Base-by-base conservation (phyloP, 2,888 invertebrate genomes). In the Mesochorus sp. region DNA sequence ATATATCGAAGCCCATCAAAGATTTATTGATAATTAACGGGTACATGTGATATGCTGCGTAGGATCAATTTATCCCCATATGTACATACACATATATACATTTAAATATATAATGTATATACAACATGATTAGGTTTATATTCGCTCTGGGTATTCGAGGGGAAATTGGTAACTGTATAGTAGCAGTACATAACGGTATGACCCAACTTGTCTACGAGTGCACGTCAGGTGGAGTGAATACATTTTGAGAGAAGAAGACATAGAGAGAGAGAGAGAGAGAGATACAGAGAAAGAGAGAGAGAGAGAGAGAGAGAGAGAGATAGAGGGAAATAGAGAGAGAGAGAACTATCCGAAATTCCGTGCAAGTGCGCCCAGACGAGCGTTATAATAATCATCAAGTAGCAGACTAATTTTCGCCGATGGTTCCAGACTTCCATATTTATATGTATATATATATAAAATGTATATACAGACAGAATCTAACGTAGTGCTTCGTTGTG, bases 341-440 rank as follows among this genome's bases (percentile, higher is more conserved):
- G 51, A 37, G 21, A 28, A 3, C 5, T 34, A 47, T 55, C 47
- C 34, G 42, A 53, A 24, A 53, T 53, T 28, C 53, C 53, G 28
- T 31, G 4, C 14, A 17, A 31, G 12, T 61, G 26, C 24, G 19
- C 12, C 31, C 55, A 44, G 67, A 53, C 28, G 68, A 55, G 47
- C 57, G 14, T 44, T 28, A 57, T 47, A 68, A 68, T 57, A 57
- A 68, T 68, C 47, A 68, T 68, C 68, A 68, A 68, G 57, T 44
- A 42, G 47, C n/a, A 21, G 44, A 68, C 55, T 68, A 68, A 68
- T 68, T 68, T 68, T 47, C 68, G 28, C 28, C 44, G 55, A 44
- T 68, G 47, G 34, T 47, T 3, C 34, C 42, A 39, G 31, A 47
- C 53, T 17, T n/a, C 37, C 3, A 37, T 37, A 47, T 31, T 34